Conservation (phyloP, 2,888 invertebrate genomes). For the Aphidius colemani region DNA sequence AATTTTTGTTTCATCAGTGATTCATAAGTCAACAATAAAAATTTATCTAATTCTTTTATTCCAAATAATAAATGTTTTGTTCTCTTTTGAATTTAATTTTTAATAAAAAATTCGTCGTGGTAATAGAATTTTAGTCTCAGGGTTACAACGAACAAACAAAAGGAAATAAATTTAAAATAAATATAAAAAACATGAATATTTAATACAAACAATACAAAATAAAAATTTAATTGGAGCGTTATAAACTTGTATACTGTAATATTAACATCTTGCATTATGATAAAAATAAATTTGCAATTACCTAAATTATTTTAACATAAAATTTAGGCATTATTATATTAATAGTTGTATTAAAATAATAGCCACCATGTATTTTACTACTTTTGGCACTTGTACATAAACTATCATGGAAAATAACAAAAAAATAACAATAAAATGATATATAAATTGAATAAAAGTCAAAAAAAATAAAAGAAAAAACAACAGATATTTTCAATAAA, state of each 20-base stretch:
- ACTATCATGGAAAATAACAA: not conserved
- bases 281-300: not conserved
- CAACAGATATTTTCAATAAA: not conserved
- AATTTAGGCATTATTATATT: not conserved
- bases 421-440: not conserved
- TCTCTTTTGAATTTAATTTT: too few species aligned
- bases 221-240: conserved; percentile 32
- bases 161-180: conserved; percentile 27
- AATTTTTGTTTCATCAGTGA: too few species aligned
- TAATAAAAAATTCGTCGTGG: conserved; percentile 45
- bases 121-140: conserved; percentile 53
- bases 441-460: not conserved
- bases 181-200: too few species aligned
- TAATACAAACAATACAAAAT: conserved; percentile 37
- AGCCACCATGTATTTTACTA: too few species aligned
- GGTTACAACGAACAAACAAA: conserved; percentile 45
- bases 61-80: too few species aligned
- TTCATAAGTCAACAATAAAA: too few species aligned
- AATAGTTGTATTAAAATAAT: too few species aligned
- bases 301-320: not conserved
- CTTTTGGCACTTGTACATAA: not conserved
- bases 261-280: not conserved
- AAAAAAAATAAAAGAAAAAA: not conserved
- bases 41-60: too few species aligned
- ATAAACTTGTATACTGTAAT: not conserved